Conservation (phyloP, 2,113 vertebrate genomes). For the Zeus faber region DNA sequence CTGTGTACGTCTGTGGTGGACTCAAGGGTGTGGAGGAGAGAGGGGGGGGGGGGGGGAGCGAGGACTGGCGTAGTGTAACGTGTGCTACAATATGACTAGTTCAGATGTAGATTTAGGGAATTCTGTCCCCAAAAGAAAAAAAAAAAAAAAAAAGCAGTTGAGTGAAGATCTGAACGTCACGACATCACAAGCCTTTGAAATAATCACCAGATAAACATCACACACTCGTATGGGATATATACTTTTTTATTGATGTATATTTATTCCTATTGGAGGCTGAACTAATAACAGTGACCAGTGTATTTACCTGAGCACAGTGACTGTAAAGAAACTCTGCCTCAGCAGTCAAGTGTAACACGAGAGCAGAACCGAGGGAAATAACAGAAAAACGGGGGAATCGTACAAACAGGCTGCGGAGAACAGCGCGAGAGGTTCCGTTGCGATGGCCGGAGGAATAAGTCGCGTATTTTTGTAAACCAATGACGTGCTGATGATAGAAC, state of each 20-base stretch:
- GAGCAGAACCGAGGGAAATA: constrained; percentile 9
- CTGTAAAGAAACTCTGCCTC: constrained; percentile 57
- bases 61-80: constrained; percentile 50
- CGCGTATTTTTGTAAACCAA: constrained; percentile 37
- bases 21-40: constrained; percentile 12
- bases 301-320: constrained; percentile 72
- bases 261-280: constrained; percentile 35
- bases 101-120: neutral
- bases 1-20: constrained; percentile 37
- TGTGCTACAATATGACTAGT: neutral
- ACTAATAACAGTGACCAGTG: constrained; percentile 43
- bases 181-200: neutral
- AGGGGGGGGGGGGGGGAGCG: neutral
- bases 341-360: constrained; percentile 36
- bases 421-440: too few species aligned
- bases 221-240: too few species aligned
- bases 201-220: neutral
- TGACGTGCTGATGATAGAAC: constrained; percentile 44
- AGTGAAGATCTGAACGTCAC: neutral
- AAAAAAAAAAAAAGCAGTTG: neutral
- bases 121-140: neutral
- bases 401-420: neutral
- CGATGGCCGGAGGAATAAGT: neutral
- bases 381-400: too few species aligned
- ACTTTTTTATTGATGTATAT: constrained; percentile 29